These are phyloP conservation scores for Cyrtodaria siliqua DNA, from an alignment of 2,888 invertebrate species.

Conservation along the genomic window DNA sequence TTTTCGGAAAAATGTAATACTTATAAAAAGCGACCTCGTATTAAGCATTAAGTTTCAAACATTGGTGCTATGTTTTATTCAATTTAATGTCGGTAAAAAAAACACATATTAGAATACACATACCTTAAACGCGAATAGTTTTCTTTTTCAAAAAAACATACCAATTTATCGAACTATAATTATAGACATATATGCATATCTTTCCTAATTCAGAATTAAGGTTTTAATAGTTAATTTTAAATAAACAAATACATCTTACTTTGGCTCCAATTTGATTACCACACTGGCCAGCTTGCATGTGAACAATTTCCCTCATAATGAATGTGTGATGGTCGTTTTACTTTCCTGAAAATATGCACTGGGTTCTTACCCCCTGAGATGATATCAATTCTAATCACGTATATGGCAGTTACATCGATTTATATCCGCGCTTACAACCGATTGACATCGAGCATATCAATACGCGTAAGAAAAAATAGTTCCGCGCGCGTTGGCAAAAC, in stretches of 20 bases:
- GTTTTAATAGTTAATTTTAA: neutral
- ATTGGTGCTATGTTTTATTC: too few relatives aligned
- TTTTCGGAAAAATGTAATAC: too few relatives aligned
- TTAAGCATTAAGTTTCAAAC: too few relatives aligned
- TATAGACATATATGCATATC: too few relatives aligned
- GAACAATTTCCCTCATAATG: constrained; percentile 78
- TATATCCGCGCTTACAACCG: constrained; percentile 2
- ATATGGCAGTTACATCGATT: neutral
- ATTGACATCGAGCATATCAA: constrained; percentile 12
- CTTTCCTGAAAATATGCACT: constrained; percentile 7
- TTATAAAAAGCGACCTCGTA: too few relatives aligned
- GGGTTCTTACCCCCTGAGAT: constrained; percentile 8
- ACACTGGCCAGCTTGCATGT: constrained; percentile 79
- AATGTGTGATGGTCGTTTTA: constrained; percentile 21
- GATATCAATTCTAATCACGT: neutral
- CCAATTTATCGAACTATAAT: too few relatives aligned
- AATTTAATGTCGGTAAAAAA: too few relatives aligned
- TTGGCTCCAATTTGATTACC: constrained; percentile 80
- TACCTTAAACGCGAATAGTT: too few relatives aligned
- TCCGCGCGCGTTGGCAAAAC: constrained; percentile 59
- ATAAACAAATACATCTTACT: constrained; percentile 54
- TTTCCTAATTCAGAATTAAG: too few relatives aligned
- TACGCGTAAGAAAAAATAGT: constrained; percentile 40
- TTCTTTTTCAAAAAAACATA: too few relatives aligned
- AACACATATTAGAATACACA: too few relatives aligned